Conservation (phyloP, 2,797 vertebrate genomes). For the Mycteria americana region DNA sequence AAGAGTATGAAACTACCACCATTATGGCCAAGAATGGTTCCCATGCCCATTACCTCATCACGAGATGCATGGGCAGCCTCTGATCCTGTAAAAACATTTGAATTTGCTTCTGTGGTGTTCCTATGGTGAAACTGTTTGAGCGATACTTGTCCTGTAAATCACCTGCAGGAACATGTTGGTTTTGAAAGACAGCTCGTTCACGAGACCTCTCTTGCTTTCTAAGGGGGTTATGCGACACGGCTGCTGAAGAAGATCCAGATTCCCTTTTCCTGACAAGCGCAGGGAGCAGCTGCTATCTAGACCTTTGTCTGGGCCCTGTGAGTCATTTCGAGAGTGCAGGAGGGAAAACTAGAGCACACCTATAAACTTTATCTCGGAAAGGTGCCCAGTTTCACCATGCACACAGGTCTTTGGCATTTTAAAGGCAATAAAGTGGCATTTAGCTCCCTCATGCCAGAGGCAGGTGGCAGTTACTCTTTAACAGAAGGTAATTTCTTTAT, state of each 20-base stretch:
- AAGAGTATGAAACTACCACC: neutral
- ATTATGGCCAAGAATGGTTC: neutral
- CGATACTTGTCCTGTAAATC: neutral
- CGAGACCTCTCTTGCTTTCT: neutral
- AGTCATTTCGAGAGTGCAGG: neutral
- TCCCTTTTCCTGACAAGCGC: neutral
- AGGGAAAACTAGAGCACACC: neutral
- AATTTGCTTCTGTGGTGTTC: neutral
- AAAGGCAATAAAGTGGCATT: neutral
- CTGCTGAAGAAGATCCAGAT: neutral
- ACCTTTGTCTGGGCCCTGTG: neutral
- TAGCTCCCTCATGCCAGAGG: neutral
- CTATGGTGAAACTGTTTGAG: neutral
- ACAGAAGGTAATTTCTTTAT: neutral
- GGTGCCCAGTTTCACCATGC: neutral
- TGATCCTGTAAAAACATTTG: neutral
- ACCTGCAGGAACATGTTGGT: neutral
- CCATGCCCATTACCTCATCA: neutral
- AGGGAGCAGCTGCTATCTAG: neutral
- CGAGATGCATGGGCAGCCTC: neutral
- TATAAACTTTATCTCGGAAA: neutral
- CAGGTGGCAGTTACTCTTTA: conserved; percentile 46
- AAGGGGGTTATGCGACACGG: fast-evolving
- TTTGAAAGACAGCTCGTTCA: neutral
- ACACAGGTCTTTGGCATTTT: neutral